phyloP scores from a whole-genome alignment of 1,140 invertebrate genomes.

The Drosophila ambigua region DNA sequence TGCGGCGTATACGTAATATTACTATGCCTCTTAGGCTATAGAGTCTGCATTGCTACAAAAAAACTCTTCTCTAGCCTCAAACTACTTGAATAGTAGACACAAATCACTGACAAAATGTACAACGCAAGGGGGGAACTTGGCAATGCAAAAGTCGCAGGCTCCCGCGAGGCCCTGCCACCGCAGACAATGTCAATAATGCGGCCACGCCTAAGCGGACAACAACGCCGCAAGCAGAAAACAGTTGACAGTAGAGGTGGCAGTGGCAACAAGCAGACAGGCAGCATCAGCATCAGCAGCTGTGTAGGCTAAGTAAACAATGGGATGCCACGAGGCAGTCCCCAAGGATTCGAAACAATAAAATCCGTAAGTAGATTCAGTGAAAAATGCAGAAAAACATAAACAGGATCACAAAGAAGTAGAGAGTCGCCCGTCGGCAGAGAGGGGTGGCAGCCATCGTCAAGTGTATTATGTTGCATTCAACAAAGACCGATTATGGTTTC shows the following conservation, averaged over 20 bases:
- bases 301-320: conserved; percentile 29
- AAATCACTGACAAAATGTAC: too few species aligned
- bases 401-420: not conserved
- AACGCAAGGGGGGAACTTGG: too few species aligned
- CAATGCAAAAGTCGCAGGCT: too few species aligned
- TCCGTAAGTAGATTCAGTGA: conserved; percentile 5
- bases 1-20: too few species aligned
- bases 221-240: too few species aligned
- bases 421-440: not conserved
- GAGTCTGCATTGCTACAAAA: too few species aligned
- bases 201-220: not conserved
- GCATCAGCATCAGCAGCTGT: not conserved
- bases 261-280: not conserved
- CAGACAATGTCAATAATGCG: conserved; percentile 5
- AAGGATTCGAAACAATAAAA: conserved; percentile 35
- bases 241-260: not conserved
- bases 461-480: conserved; percentile 13
- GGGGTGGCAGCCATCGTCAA: not conserved
- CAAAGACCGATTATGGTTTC: not conserved
- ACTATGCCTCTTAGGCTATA: too few species aligned
- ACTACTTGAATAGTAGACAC: too few species aligned
- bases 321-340: conserved; percentile 24
- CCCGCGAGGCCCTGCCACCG: not conserved
- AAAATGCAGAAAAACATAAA: conserved; percentile 6
- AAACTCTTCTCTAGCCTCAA: too few species aligned